Base-by-base conservation (phyloP, 2,797 vertebrate genomes). In the Rhyacichthys aspro region DNA sequence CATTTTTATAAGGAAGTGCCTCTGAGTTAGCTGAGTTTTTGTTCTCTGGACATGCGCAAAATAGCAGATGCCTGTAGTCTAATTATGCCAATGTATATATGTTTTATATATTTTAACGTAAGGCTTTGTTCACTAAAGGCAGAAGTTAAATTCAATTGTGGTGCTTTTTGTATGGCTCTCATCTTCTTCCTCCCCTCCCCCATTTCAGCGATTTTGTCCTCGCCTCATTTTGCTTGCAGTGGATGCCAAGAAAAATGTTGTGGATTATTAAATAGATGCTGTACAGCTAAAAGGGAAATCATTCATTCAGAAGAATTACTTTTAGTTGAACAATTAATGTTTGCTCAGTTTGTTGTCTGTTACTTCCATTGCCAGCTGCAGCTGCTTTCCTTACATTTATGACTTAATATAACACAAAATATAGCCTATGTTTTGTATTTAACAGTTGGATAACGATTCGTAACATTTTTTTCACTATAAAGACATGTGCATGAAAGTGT, bases 191-290 rank as follows among this genome's bases (percentile, higher is more conserved):
- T 63, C 60, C 45, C 70, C 11, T 81, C 68, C 50, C 65, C 65
- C 58, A 49, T 48, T 69, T 61, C 69, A 81, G 59, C 16, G 67
- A 56, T 81, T 45, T 65, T 81, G 79, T 81, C 79, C 52, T 85
- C 43, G 64, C 73, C 52, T 72, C 69, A 41, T 52, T 55, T 57
- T 72, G 74, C 78, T 76, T 81, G 78, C 65, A 84, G 80, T 70
- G 88, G 84, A 86, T 64, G 79, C 88, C 91, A 91, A 74, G 81
- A 89, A 87, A 78, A 92, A 86, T 86, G 62, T 59, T 87, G 70
- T 77, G 75, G 77, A 86, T 86, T 81, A 86, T 90, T 92, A 87
- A 91, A 91, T 91, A 85, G 86, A 91, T 89, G 83, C 74, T n/a
- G 67, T 77, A 63, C 82, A 84, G 84, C 72, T 86, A 72, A 91